These are phyloP conservation scores for Colletes collaris DNA, from an alignment of 2,888 invertebrate genomes.

Conservation along the genomic window DNA sequence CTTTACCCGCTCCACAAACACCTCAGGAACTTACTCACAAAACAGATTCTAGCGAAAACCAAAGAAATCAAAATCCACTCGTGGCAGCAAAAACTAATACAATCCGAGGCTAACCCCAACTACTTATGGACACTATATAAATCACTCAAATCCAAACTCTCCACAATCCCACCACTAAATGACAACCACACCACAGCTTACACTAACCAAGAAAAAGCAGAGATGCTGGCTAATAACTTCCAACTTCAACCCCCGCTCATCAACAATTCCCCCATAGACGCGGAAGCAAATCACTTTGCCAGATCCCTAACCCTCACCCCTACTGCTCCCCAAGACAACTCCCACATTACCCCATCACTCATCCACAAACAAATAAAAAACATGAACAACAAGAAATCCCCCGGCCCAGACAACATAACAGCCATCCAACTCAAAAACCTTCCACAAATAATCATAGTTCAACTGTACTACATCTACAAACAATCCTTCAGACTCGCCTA, in stretches of 20 bases:
- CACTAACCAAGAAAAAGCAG: background rate
- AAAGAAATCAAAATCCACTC: background rate
- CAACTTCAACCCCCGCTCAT: background rate
- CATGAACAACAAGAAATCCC: too few relatives aligned
- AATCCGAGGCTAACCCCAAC: background rate
- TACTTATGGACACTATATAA: background rate
- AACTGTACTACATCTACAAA: background rate
- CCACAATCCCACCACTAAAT: too few relatives aligned
- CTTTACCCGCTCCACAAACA: background rate
- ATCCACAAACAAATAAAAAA: background rate
- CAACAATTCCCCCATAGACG: background rate
- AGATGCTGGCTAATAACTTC: too few relatives aligned
- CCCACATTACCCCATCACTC: background rate
- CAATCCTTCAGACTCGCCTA: background rate
- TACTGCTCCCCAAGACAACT: background rate
- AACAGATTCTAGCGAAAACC: background rate
- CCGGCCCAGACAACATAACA: too few relatives aligned
- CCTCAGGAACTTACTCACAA: background rate
- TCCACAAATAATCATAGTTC: background rate
- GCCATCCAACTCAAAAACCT: too few relatives aligned
- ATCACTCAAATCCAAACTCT: too few relatives aligned
- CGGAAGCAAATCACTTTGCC: background rate
- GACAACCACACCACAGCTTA: too few relatives aligned
- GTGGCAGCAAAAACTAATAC: background rate
- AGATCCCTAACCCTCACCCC: background rate